Conservation (phyloP, 2,888 invertebrate species). For the Rotaria socialis region DNA sequence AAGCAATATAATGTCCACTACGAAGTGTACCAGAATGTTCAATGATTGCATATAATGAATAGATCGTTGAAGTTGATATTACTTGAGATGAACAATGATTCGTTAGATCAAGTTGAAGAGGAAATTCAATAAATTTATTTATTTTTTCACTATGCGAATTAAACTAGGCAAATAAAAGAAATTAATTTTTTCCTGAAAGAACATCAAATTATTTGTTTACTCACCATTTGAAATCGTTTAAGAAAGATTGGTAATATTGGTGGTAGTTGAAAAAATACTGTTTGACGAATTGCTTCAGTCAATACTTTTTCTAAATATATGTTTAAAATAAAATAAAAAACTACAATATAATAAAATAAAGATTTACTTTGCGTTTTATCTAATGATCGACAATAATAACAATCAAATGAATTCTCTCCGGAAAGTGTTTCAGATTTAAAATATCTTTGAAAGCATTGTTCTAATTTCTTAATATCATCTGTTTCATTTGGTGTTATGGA, state of each 20-base stretch:
- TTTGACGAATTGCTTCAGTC: constrained; percentile 29
- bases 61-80: neutral
- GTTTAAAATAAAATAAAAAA: neutral
- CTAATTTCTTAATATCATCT: neutral
- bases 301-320: neutral
- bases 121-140: neutral
- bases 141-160: constrained; percentile 25
- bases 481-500: neutral
- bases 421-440: neutral
- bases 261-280: constrained; percentile 15
- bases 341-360: neutral
- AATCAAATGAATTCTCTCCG: constrained; percentile 28
- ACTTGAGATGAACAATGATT: neutral
- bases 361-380: neutral
- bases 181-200: too few relatives aligned
- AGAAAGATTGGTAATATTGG: constrained; percentile 5
- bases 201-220: neutral
- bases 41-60: constrained; percentile 24
- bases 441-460: constrained; percentile 28
- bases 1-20: constrained; percentile 13
- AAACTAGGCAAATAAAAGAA: neutral
- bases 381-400: constrained; percentile 32
- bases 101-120: constrained; percentile 17
- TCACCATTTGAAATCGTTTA: constrained; percentile 15
- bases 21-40: constrained; percentile 30